Conservation (phyloP, 2,113 vertebrate species). For the Pluvialis apricaria region DNA sequence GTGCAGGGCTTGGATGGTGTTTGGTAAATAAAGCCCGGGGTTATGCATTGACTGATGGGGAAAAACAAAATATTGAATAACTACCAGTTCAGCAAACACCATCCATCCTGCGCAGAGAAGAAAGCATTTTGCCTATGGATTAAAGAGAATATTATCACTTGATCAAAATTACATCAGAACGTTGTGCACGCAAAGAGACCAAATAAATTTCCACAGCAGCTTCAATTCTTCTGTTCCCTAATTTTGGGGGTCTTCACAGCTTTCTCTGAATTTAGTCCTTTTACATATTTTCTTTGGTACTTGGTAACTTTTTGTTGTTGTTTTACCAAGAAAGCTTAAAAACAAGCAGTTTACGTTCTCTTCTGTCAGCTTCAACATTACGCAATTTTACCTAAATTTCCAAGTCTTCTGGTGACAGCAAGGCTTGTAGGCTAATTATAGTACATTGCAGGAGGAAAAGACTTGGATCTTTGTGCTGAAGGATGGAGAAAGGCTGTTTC, state of each 20-base stretch:
- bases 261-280: not conserved
- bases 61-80: conserved; percentile 61
- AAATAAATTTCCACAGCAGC: not conserved
- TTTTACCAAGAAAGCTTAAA: not conserved
- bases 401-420: not conserved
- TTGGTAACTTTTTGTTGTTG: not conserved
- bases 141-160: not conserved
- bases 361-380: not conserved
- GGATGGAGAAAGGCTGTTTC: not conserved
- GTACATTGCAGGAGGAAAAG: not conserved
- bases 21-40: conserved; percentile 67
- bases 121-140: not conserved
- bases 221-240: not conserved
- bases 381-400: not conserved
- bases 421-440: not conserved
- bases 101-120: not conserved
- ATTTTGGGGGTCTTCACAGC: not conserved
- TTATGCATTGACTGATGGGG: conserved; percentile 46
- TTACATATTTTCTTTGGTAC: not conserved
- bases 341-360: not conserved
- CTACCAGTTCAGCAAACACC: conserved; percentile 28
- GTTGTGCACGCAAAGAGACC: not conserved
- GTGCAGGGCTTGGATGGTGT: conserved; percentile 55
- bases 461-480: not conserved
- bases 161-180: not conserved